Percentiles rank a stretch among this genome's conserved stretches.
phyloP scores from a whole-genome alignment of 2,888 invertebrate species.

The Sicus ferrugineus region DNA sequence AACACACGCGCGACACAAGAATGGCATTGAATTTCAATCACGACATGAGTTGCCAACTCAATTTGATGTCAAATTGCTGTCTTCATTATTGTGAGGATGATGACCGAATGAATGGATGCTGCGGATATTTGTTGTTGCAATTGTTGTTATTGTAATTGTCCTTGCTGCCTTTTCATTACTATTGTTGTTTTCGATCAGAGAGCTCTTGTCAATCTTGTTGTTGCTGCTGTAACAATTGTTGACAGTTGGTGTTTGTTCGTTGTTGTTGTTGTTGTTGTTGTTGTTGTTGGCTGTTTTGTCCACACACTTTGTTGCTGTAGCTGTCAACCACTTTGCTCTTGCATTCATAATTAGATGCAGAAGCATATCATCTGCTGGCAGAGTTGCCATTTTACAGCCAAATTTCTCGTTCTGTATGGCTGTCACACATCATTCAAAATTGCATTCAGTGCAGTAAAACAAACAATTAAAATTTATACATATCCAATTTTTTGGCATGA shows the following conservation, averaged over 20 bases:
- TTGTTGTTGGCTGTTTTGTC: background rate
- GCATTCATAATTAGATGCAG: background rate
- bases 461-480: too few relatives aligned
- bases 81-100: too few relatives aligned
- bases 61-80: background rate
- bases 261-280: too few relatives aligned
- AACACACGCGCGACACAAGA: background rate
- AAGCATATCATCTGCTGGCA: background rate
- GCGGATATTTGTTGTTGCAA: background rate
- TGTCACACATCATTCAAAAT: background rate
- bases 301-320: background rate
- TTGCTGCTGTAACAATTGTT: too few relatives aligned
- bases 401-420: too few relatives aligned
- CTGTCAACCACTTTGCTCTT: background rate
- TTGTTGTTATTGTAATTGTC: background rate
- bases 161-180: background rate
- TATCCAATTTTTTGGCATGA: too few relatives aligned
- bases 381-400: background rate
- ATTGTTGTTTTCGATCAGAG: too few relatives aligned
- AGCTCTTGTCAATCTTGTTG: too few relatives aligned
- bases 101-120: too few relatives aligned
- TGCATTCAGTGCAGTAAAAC: too few relatives aligned
- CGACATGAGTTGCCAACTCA: background rate
- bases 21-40: background rate
- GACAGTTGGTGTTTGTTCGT: too few relatives aligned